phyloP scores from a whole-genome alignment of 1,140 invertebrate species.

The Apis cerana region DNA sequence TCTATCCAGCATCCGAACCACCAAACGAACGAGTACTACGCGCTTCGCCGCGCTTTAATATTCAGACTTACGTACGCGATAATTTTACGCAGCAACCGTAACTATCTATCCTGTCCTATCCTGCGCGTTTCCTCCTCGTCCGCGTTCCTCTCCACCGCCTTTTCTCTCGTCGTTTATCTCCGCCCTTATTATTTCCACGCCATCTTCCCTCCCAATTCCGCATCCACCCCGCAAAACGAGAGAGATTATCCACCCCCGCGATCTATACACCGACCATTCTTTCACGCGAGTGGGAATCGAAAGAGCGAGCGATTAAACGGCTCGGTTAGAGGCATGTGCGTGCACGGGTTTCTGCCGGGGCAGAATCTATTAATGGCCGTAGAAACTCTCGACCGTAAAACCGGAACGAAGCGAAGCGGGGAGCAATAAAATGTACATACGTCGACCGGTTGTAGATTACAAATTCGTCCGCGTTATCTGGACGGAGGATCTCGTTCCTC shows the following conservation, averaged over 20 bases:
- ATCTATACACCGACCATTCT: background rate
- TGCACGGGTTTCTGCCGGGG: background rate
- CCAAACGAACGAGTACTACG: slow-evolving; percentile 56
- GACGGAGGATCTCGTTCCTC: slow-evolving; percentile 18
- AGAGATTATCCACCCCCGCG: no score
- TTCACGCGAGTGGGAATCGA: background rate
- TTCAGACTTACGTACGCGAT: slow-evolving; percentile 81
- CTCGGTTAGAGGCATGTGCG: background rate
- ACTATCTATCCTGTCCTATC: slow-evolving; percentile 35
- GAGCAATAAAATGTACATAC: slow-evolving; percentile 7
- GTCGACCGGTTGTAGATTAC: background rate
- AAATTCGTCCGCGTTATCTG: slow-evolving; percentile 33
- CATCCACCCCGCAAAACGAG: background rate
- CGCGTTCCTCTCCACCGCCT: slow-evolving; percentile 6
- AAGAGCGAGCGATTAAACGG: background rate
- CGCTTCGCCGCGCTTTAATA: slow-evolving; percentile 79
- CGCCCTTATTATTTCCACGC: background rate
- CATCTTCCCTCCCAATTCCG: background rate
- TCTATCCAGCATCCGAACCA: slow-evolving; percentile 50
- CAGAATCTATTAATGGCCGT: background rate
- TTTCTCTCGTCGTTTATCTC: slow-evolving; percentile 13
- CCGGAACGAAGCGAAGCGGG: slow-evolving; percentile 8
- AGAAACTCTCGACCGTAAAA: slow-evolving; percentile 17
- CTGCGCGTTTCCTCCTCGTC: slow-evolving; percentile 22
- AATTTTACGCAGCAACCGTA: slow-evolving; percentile 78